These are phyloP conservation scores for Diglossa cyanea DNA, from an alignment of 2,797 vertebrate species.

Conservation along the genomic window DNA sequence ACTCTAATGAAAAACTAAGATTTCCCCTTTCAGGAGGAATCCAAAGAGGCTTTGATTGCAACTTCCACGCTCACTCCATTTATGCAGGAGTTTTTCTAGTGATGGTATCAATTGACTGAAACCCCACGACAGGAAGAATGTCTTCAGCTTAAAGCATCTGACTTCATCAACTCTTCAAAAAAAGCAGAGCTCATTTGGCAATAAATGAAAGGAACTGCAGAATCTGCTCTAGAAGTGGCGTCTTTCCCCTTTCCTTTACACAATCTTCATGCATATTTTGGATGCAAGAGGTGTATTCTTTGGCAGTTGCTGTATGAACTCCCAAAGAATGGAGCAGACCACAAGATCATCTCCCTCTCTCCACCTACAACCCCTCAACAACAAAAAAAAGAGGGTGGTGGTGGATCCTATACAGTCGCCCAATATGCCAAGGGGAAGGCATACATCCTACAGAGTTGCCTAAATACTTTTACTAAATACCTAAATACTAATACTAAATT, in stretches of 20 bases:
- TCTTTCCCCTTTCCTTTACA: not conserved
- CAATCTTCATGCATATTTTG: not conserved
- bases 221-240: not conserved
- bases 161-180: not conserved
- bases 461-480: not conserved
- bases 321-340: not conserved
- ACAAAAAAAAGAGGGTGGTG: fast-evolving
- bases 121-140: not conserved
- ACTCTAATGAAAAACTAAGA: not conserved
- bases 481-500: too few relatives aligned
- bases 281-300: not conserved
- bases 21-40: not conserved
- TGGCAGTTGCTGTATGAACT: not conserved
- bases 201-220: not conserved
- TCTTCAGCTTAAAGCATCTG: not conserved
- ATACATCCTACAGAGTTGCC: not conserved
- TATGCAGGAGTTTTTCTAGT: not conserved
- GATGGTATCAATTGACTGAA: not conserved
- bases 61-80: not conserved
- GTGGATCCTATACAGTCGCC: fast-evolving
- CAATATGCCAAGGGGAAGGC: not conserved
- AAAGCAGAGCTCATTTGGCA: not conserved
- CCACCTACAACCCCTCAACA: not conserved
- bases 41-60: not conserved
- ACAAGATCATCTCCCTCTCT: not conserved